These are phyloP conservation scores for Himalopsyche japonica DNA, from an alignment of 2,888 invertebrate genomes.

Conservation along the genomic window DNA sequence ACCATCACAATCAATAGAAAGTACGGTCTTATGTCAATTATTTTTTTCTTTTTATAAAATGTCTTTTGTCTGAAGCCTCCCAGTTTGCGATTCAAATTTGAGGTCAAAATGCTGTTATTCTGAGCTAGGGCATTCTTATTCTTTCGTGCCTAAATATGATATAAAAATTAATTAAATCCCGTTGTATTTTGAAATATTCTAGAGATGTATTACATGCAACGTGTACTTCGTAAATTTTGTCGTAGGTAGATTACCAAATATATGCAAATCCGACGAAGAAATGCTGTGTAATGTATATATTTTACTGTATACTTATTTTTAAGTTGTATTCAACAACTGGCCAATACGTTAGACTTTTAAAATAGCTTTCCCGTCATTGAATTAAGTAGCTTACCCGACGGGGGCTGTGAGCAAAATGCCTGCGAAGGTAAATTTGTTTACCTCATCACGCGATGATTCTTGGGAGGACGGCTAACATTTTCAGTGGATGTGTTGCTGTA, in stretches of 20 bases:
- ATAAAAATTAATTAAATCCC: no score
- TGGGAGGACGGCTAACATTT: not conserved
- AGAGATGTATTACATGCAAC: no score
- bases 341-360: not conserved
- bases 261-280: not conserved
- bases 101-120: no score
- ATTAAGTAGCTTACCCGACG: not conserved
- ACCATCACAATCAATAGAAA: no score
- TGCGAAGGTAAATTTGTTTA: slow-evolving; percentile 1
- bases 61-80: no score
- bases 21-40: no score
- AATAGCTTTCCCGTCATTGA: not conserved
- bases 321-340: not conserved
- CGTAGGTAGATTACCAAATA: not conserved
- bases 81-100: no score
- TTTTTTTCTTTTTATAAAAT: no score
- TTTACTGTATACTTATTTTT: not conserved
- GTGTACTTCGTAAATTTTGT: no score
- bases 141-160: no score
- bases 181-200: no score
- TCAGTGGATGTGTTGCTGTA: not conserved
- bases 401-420: not conserved
- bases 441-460: not conserved
- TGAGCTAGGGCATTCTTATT: no score
- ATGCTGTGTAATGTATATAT: not conserved